These are phyloP conservation scores for Bungarus multicinctus DNA, from an alignment of 2,113 vertebrate genomes.

Conservation along the genomic window DNA sequence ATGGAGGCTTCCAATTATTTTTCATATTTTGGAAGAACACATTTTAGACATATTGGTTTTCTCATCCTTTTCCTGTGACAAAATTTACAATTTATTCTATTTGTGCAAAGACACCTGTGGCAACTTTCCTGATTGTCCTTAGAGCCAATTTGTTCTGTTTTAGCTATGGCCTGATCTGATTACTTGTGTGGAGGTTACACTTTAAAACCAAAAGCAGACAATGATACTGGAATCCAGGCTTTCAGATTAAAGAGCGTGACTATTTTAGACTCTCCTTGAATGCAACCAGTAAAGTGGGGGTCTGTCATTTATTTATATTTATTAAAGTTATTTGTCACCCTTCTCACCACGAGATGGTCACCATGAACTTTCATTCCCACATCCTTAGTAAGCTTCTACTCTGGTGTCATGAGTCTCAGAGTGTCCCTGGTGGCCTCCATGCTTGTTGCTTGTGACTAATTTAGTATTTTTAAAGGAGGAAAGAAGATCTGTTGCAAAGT, in stretches of 20 bases:
- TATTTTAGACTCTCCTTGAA: background rate
- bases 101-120: background rate
- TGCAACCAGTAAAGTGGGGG: background rate
- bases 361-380: background rate
- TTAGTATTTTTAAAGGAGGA: too few species aligned
- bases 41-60: background rate
- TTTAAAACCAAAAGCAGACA: background rate
- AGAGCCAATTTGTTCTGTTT: too few species aligned
- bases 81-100: background rate
- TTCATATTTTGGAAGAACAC: background rate
- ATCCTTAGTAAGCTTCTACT: background rate
- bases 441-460: background rate
- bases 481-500: too few species aligned
- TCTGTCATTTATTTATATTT: background rate
- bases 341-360: too few species aligned
- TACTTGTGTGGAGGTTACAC: slow-evolving; percentile 45
- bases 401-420: background rate
- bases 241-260: background rate
- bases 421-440: background rate
- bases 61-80: background rate
- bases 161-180: background rate
- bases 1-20: background rate
- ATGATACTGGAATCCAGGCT: too few species aligned
- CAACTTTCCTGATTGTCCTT: background rate
- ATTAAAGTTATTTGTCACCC: too few species aligned